Base-by-base conservation (phyloP, 2,113 vertebrate species). In the Actinemys pallida region DNA sequence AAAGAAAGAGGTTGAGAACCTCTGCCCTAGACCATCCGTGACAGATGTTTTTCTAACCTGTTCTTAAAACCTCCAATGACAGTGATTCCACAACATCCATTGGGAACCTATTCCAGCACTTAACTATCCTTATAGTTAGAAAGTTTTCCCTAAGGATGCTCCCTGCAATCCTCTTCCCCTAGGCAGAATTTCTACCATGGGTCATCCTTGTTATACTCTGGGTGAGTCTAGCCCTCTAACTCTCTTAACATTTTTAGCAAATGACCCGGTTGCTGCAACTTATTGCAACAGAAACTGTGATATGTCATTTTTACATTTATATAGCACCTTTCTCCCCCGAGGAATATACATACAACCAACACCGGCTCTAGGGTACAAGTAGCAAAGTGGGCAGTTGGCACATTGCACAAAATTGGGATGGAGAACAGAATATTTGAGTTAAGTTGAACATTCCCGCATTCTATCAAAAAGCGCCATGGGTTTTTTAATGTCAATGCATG, bases 271-370 rank as follows among this genome's bases (percentile, higher is more conserved):
- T 85, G 93, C 83, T 90, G 94, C 81, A 72, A 27, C 0, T 45
- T 27, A 83, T 50, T 54, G 29, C 87, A 57, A 86, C 80, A 1
- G 52, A 87, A 88, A 93, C 45, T 25, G 94, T 78, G 75, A 47
- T 95, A 16, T 90, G 93, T 94, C 53, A 16, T 92, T 81, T 92
- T 88, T 65, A n/a, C 56, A 39, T 90, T 45, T 92, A 17, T 2
- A 42, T 17, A 17, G 89, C 81, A 14, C 53, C 0, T 53, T 72
- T 81, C 49, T 90, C 87, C 69, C 86, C 45, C 0, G 45, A 96
- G 54, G 81, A 72, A 79, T 52, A 8, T 24, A n/a, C 84, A 86
- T 69, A 24, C 27, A 22, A 53, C 78, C 54, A 89, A 85, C 47
- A 11, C 52, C 45, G 10, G 0, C 0, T 0, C 0, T 10, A 42